Percentiles rank a stretch among this genome's conserved stretches.
Evolutionary conservation across 2,888 invertebrate genomes (phyloP).

Genomic region (Idaea biselata): DNA sequence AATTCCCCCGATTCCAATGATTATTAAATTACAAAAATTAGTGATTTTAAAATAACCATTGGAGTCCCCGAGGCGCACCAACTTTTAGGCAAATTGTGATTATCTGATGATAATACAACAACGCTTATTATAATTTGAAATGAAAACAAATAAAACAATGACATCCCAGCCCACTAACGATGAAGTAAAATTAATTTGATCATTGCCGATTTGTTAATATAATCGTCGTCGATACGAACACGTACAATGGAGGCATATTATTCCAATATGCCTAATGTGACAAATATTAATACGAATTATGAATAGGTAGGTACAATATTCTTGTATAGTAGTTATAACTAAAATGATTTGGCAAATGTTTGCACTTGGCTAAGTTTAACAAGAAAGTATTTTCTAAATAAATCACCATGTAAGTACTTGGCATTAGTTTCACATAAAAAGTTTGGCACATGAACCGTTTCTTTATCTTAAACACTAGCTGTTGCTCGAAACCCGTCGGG

Average conservation of each 20-base stretch:
- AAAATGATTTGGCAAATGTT: background rate
- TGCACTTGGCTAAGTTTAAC: conserved; percentile 8
- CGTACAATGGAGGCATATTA: conserved; percentile 2
- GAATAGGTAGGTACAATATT: conserved; percentile 1
- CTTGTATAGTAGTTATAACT: background rate
- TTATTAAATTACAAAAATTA: too few species aligned
- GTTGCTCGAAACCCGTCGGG: too few species aligned
- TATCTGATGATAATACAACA: background rate
- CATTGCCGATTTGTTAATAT: background rate
- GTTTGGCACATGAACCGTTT: conserved; percentile 27
- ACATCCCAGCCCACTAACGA: conserved; percentile 4
- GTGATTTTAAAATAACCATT: too few species aligned
- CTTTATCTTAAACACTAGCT: background rate
- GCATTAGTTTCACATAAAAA: conserved; percentile 26
- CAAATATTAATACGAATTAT: conserved; percentile 7
- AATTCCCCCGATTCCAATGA: too few species aligned
- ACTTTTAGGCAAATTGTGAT: background rate
- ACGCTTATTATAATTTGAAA: background rate
- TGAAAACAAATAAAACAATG: conserved; percentile 24
- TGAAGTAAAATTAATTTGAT: background rate
- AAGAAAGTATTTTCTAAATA: conserved; percentile 25
- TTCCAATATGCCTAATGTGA: conserved; percentile 9
- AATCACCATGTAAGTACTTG: conserved; percentile 22
- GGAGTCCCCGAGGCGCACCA: too few species aligned
- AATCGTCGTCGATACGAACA: background rate